A percentile compares a stretch with the other conserved stretches of the same genome.
Conservation (phyloP, 2,888 invertebrate species). For the Cheilosia scutellata region DNA sequence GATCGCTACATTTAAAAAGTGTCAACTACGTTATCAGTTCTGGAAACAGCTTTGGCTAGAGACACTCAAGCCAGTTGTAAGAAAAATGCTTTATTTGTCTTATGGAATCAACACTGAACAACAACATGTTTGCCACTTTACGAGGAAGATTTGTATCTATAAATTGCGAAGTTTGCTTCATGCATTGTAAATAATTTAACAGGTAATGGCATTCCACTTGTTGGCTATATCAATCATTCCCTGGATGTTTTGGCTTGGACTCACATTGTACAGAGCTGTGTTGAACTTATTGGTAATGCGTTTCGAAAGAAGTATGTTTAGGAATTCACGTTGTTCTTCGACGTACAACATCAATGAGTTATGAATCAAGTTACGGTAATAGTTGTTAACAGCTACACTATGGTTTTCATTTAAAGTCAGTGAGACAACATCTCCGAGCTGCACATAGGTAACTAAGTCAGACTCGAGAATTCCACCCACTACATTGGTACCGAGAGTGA, state of each 20-base stretch:
- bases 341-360: slow-evolving; percentile 55
- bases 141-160: no score
- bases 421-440: slow-evolving; percentile 75
- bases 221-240: not conserved
- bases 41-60: no score
- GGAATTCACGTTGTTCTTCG: not conserved
- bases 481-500: slow-evolving; percentile 17
- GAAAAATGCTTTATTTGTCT: no score
- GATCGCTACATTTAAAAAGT: no score
- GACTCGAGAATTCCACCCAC: slow-evolving; percentile 75
- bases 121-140: no score
- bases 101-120: no score
- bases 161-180: no score
- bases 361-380: slow-evolving; percentile 66
- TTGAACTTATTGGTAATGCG: slow-evolving; percentile 12
- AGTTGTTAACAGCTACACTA: slow-evolving; percentile 77
- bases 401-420: slow-evolving; percentile 78
- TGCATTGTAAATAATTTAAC: not conserved
- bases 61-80: no score
- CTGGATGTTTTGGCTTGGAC: slow-evolving; percentile 1
- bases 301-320: slow-evolving; percentile 8
- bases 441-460: slow-evolving; percentile 76
- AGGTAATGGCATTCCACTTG: slow-evolving; percentile 25
- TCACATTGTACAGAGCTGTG: slow-evolving; percentile 12
- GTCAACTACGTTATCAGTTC: no score